Base-by-base conservation (phyloP, 2,888 invertebrate species). In the Rhagophthalmus giganteus region DNA sequence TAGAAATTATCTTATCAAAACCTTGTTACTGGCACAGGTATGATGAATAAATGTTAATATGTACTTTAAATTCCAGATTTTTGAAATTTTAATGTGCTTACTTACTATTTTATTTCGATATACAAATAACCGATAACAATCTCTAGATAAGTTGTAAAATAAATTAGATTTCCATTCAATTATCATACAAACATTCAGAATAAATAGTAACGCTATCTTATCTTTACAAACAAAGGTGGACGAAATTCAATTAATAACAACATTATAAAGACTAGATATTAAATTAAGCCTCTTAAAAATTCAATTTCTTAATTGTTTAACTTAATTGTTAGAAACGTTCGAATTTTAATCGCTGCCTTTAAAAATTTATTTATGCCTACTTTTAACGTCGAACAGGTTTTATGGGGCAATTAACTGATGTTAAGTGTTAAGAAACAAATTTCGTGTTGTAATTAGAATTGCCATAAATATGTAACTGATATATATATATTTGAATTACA, bases 221-320 rank as follows among this genome's bases (percentile, higher is more conserved):
- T 37, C 37, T 37, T 11, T 10, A 37, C 37, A 37, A 37, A 37
- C 12, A 37, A 37, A 37, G 37, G 37, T 37, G 37, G n/a, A 7
- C 25, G 11, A 37, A 25, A 37, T 12, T 11, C n/a, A 37, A 37
- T 37, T 37, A 37, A 25, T 25, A 25, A 25, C 13, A 7, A 9
- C 12, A 10, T 11, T 7, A 25, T 24, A 11, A 20, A 37, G 26
- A 37, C 12, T n/a, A 11, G 24, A 7, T 7, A 2, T 16, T 11
- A 20, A 25, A 3, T 6, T 9, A 34, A 34, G 20, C n/a, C n/a
- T n/a, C n/a, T n/a, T n/a, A n/a, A 20, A 5, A 5, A 20, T 20
- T 20, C 20, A 20, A 5, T 20, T 20, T 27, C 9, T 27, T 8
- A 27, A 27, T 27, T 24, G 7, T 24, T 7, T 27, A 27, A 8